Percentiles rank a stretch among this genome's conserved stretches.
Evolutionary conservation across 2,797 vertebrate genomes (phyloP).

Genomic region (Acanthurus lineatus): DNA sequence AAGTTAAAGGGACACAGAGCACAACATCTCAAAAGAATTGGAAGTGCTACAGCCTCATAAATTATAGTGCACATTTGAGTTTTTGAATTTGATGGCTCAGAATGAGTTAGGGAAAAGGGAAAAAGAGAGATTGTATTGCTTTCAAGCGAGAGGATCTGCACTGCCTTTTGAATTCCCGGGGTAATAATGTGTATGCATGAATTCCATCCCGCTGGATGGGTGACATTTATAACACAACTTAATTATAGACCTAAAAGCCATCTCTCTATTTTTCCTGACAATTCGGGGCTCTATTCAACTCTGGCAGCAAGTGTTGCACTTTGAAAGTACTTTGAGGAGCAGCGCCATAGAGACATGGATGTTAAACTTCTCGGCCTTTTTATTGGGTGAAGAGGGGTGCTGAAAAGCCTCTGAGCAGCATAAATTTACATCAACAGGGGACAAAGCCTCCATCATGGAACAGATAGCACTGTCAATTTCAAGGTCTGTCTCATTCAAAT

Average conservation of each 20-base stretch:
- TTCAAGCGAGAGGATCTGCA: conserved; percentile 80
- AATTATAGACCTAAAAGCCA: conserved; percentile 87
- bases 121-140: conserved; percentile 80
- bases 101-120: conserved; percentile 63
- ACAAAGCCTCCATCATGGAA: conserved; percentile 82
- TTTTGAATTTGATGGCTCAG: conserved; percentile 79
- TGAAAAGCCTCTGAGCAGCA: conserved; percentile 82
- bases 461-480: conserved; percentile 84
- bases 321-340: conserved; percentile 83
- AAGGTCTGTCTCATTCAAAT: conserved; percentile 85
- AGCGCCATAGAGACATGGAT: conserved; percentile 79
- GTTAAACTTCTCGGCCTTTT: conserved; percentile 85
- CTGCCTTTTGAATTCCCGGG: conserved; percentile 83
- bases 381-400: conserved; percentile 80
- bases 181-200: conserved; percentile 87
- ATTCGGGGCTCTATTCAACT: conserved; percentile 79
- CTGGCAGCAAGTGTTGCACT: conserved; percentile 83
- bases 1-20: conserved; percentile 55
- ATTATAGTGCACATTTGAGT: conserved; percentile 79
- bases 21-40: conserved; percentile 74
- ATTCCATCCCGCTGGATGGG: conserved; percentile 83
- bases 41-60: conserved; percentile 77
- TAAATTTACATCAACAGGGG: conserved; percentile 85
- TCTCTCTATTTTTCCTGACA: conserved; percentile 85
- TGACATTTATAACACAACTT: conserved; percentile 88